Conservation (phyloP, 2,113 vertebrate species). For the Gymnarchus niloticus region DNA sequence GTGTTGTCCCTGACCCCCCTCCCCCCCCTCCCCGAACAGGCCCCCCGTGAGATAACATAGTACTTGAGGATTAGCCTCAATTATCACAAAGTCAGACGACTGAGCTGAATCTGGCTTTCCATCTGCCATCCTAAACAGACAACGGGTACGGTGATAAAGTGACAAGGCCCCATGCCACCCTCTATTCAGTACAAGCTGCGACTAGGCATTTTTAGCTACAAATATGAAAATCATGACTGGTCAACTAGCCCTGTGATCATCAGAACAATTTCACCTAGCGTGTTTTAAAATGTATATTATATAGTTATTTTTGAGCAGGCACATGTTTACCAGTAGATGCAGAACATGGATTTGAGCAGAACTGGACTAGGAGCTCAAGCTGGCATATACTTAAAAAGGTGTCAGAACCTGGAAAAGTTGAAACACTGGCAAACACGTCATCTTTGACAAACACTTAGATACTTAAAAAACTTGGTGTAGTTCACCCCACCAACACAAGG, state of each 20-base stretch:
- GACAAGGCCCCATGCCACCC: not conserved
- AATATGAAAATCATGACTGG: not conserved
- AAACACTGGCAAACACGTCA: too few relatives aligned
- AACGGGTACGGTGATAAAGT: not conserved
- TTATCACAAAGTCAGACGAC: not conserved
- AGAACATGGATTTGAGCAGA: not conserved
- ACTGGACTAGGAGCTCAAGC: not conserved
- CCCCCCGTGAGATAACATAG: not conserved
- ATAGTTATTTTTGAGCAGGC: not conserved
- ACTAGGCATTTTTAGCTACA: not conserved
- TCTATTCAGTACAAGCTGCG: too few relatives aligned
- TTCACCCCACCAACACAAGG: too few relatives aligned
- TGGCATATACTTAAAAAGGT: too few relatives aligned
- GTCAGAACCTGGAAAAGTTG: too few relatives aligned
- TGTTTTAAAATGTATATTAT: not conserved
- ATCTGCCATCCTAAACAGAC: conserved; percentile 10
- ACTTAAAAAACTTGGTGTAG: too few relatives aligned
- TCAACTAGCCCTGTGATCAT: too few relatives aligned
- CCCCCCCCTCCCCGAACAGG: too few relatives aligned
- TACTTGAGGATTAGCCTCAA: not conserved
- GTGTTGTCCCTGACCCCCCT: not conserved
- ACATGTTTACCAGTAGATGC: not conserved
- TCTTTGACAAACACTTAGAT: too few relatives aligned
- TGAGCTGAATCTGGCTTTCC: conserved; percentile 15
- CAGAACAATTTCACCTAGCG: not conserved